These are phyloP conservation scores for Neoaliturus tenellus DNA, from an alignment of 2,888 invertebrate species.

Conservation along the genomic window DNA sequence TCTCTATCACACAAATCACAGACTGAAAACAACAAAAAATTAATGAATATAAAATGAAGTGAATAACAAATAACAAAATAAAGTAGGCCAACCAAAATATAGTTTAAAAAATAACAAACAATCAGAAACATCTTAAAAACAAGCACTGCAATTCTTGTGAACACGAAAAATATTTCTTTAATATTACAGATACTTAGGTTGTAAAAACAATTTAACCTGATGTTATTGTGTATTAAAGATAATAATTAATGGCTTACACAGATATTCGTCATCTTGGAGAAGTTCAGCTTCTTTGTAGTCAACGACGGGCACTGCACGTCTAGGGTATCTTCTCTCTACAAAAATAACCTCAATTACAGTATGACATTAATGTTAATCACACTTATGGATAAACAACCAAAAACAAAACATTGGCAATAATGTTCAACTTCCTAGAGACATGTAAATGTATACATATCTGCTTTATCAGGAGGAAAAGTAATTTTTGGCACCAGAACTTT, in stretches of 20 bases:
- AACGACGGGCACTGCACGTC: slow-evolving; percentile 2
- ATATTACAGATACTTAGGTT: neutral
- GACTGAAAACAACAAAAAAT: slow-evolving; percentile 21
- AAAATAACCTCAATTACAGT: too few species aligned
- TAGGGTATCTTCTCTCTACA: slow-evolving; percentile 25
- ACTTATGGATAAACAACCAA: too few species aligned
- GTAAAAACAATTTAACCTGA: neutral
- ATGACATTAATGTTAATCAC: too few species aligned
- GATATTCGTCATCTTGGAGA: slow-evolving; percentile 41
- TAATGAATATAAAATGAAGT: neutral
- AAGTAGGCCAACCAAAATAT: neutral
- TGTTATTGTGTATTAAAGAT: too few species aligned
- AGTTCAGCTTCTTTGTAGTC: slow-evolving; percentile 48
- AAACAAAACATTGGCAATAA: too few species aligned
- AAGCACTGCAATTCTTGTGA: neutral
- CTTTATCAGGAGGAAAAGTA: too few species aligned
- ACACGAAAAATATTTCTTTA: neutral
- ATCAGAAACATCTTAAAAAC: neutral
- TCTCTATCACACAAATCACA: slow-evolving; percentile 49
- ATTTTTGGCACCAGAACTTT: too few species aligned
- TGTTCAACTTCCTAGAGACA: too few species aligned
- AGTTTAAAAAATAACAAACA: neutral
- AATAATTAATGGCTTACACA: slow-evolving; percentile 40
- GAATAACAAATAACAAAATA: neutral
- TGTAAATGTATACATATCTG: too few species aligned